Base-by-base conservation (phyloP, 2,113 vertebrate genomes). In the Cottus gobio region DNA sequence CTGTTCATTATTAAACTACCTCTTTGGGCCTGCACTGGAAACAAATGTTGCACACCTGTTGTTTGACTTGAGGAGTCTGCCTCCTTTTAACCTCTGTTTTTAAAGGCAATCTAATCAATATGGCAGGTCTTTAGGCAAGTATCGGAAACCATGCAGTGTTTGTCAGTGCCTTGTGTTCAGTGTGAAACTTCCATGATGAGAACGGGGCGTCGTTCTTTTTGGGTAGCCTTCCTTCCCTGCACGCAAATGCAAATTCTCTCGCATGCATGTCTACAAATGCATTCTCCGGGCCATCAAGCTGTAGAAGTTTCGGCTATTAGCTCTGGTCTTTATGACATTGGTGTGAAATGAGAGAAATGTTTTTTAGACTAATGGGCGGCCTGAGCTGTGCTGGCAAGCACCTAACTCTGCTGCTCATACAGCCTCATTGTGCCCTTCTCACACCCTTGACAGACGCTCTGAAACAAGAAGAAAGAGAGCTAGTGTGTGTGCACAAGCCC, bases 351-450 rank as follows among this genome's bases (percentile, higher is more conserved):
- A 76, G 58, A 75, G 58, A 87, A 69, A 44, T 62, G 34, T 79
- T 80, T 82, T 82, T 68, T 22, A 39, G 75, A 84, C 85, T 87
- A 90, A 87, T 88, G 88, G 89, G 85, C 4, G 26, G 75, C 75
- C 62, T 73, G 60, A 82, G 85, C 78, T 39, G 62, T 36, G 70
- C 73, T 82, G 80, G 82, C 78, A 81, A 84, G 77, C 76, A 34
- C 70, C 75, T 54, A 75, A 73, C 77, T 83, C 79, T 70, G 39
- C 62, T 69, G 61, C 82, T 83, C 72, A 73, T 82, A 71, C 66
- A 65, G 83, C 65, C 85, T 81, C 71, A 72, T 80, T 87, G 68
- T 87, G 85, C 74, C 84, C 80, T 85, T 85, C 87, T 86, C 81
- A 67, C 78, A 83, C 77, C 87, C 87, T 83, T 83, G 85, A 84